Conservation (phyloP, 2,113 vertebrate species). For the Tenrec ecaudatus region DNA sequence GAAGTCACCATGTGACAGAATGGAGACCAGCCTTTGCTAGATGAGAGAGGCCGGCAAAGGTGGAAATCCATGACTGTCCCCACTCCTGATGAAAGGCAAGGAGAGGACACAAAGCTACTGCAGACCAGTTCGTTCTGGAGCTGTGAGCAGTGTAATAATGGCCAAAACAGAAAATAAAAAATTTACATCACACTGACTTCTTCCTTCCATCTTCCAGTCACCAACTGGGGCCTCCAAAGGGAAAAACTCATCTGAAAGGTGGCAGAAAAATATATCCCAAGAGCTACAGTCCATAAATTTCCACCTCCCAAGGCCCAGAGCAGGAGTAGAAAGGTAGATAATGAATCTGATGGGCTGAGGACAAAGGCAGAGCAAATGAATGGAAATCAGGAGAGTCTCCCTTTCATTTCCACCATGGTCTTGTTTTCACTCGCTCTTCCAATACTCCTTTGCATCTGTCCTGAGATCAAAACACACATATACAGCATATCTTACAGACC, state of each 20-base stretch:
- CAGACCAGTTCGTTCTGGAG: not conserved
- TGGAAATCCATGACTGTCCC: not conserved
- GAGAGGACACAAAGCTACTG: not conserved
- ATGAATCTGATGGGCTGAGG: not conserved
- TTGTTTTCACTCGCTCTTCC: not conserved
- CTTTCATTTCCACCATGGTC: too few relatives aligned
- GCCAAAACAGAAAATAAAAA: not conserved
- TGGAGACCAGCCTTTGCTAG: not conserved
- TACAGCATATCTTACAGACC: too few relatives aligned
- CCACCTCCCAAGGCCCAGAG: not conserved
- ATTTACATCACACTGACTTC: not conserved
- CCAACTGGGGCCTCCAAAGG: not conserved
- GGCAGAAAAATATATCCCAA: not conserved
- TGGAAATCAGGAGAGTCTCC: not conserved
- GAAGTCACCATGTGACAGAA: not conserved
- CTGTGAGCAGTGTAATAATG: too few relatives aligned
- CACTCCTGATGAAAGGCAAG: too few relatives aligned
- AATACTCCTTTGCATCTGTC: not conserved
- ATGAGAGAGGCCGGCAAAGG: not conserved
- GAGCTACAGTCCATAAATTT: not conserved
- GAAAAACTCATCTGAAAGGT: not conserved
- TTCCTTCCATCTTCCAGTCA: not conserved
- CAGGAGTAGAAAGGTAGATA: not conserved
- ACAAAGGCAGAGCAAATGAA: not conserved
- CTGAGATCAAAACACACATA: not conserved